Evolutionary conservation across 2,113 vertebrate species (phyloP).

Genomic region (Tinamus guttatus): DNA sequence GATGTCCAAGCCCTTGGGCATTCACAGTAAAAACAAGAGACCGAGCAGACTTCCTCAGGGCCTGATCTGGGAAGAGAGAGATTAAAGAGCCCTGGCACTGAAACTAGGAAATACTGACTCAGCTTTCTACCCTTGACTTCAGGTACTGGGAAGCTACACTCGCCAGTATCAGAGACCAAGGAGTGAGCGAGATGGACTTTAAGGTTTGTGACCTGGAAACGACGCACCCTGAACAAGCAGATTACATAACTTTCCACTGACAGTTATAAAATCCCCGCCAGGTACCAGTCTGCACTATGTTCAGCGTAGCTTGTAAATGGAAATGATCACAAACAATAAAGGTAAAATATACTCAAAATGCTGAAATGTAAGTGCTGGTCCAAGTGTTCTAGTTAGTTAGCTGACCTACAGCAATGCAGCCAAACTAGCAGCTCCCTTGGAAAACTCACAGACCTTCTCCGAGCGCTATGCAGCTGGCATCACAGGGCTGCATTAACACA

Average conservation of each 20-base stretch:
- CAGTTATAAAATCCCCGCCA: not conserved
- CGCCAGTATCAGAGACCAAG: not conserved
- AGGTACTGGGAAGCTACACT: not conserved
- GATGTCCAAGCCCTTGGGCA: not conserved
- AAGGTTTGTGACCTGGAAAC: not conserved
- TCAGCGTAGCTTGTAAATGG: not conserved
- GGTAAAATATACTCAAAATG: not conserved
- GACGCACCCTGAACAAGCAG: not conserved
- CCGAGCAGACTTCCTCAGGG: not conserved
- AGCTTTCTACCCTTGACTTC: not conserved
- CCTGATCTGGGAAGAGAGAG: not conserved
- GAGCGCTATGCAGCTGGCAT: not conserved
- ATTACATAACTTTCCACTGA: not conserved
- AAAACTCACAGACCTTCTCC: not conserved
- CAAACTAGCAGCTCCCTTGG: not conserved
- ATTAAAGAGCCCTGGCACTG: not conserved
- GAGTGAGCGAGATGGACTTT: not conserved
- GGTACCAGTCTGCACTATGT: not conserved
- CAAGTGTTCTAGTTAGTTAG: not conserved
- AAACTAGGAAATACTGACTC: not conserved
- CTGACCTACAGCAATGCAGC: not conserved
- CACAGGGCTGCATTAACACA: not conserved
- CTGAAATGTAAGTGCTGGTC: not conserved
- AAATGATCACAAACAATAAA: not conserved
- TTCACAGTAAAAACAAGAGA: not conserved